These are phyloP conservation scores for Cacoxenus indagator DNA, from an alignment of 2,888 invertebrate genomes.

Conservation along the genomic window DNA sequence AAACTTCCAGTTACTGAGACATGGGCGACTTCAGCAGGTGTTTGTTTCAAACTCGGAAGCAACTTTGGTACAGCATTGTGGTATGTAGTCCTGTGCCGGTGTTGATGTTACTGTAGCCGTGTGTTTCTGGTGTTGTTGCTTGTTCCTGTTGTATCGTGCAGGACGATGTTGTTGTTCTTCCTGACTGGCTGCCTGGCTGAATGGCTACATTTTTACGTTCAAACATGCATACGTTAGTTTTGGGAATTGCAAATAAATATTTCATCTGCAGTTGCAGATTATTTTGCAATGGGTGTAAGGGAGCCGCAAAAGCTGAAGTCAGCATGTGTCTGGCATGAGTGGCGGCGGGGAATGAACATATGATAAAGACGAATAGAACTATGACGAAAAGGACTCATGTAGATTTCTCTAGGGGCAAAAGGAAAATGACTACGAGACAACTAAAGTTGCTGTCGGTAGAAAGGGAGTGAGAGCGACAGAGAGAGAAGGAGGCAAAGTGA, in stretches of 20 bases:
- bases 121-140: not conserved
- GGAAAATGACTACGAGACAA: conserved; percentile 44
- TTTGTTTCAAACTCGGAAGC: conserved; percentile 12
- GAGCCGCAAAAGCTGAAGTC: not conserved
- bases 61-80: not conserved
- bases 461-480: conserved; percentile 13
- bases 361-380: not conserved
- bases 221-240: conserved; percentile 49
- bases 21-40: conserved; percentile 13
- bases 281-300: conserved; percentile 40
- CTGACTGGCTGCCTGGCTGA: conserved; percentile 32
- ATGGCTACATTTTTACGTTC: conserved; percentile 20
- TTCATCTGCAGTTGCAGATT: conserved; percentile 64
- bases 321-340: not conserved
- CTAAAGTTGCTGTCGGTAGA: conserved; percentile 35
- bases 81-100: not conserved
- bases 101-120: no score
- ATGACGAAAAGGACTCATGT: conserved; percentile 18
- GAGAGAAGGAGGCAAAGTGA: not conserved
- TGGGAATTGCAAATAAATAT: conserved; percentile 66
- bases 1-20: not conserved
- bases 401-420: conserved; percentile 49
- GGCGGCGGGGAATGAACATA: not conserved
- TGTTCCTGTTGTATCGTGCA: conserved; percentile 5
- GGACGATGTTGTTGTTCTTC: not conserved